Percentiles rank a stretch among this genome's conserved stretches.
These are phyloP conservation scores for Daubentonia madagascariensis DNA, from an alignment of 2,113 vertebrate species.

Conservation along the genomic window DNA sequence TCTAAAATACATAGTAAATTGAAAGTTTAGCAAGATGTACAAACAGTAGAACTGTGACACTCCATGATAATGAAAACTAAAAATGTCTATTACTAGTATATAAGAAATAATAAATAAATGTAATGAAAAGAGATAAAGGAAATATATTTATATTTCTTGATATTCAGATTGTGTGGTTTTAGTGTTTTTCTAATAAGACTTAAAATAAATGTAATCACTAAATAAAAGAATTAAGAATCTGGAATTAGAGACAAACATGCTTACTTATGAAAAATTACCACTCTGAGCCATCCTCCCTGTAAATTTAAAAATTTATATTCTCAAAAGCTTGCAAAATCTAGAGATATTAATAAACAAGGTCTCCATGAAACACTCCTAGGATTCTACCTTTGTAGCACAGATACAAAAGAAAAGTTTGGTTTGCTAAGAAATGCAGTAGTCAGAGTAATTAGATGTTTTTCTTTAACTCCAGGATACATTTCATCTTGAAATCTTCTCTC, in stretches of 20 bases:
- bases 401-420: constrained; percentile 46
- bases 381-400: not conserved
- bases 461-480: constrained; percentile 56
- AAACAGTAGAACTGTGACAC: not conserved
- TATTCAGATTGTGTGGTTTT: not conserved
- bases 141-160: not conserved
- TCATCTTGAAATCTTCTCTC: constrained; percentile 64
- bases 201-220: constrained; percentile 14
- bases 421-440: constrained; percentile 56
- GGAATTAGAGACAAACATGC: not conserved
- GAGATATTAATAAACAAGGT: constrained; percentile 29
- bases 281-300: not conserved
- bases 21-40: not conserved
- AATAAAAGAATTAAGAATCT: not conserved
- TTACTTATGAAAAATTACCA: not conserved
- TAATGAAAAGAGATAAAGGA: not conserved
- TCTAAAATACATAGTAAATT: not conserved
- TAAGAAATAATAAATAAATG: not conserved
- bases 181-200: not conserved
- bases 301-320: constrained; percentile 8
- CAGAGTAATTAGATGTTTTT: constrained; percentile 62
- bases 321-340: constrained; percentile 16
- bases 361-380: not conserved
- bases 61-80: not conserved
- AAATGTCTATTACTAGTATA: not conserved